Percentiles rank a stretch among this genome's conserved stretches.
Conservation (phyloP, 2,797 vertebrate genomes). For the Aeoliscus strigatus region DNA sequence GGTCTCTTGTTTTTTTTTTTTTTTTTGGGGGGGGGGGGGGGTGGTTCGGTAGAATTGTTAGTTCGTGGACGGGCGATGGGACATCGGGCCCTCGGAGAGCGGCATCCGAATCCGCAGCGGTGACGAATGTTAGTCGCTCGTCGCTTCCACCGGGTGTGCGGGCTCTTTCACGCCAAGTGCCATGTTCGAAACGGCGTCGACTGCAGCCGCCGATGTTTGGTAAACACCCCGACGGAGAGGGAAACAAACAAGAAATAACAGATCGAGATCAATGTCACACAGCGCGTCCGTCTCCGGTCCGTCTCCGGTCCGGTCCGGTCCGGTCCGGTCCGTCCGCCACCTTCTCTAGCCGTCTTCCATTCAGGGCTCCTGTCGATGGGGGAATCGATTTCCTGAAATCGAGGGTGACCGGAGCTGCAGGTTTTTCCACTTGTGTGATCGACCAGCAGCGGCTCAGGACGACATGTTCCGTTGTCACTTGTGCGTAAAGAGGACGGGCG, state of each 20-base stretch:
- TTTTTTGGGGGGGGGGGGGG: too few relatives aligned
- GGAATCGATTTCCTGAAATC: constrained; percentile 58
- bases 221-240: constrained; percentile 27
- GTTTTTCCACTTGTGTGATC: neutral
- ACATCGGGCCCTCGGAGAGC: constrained; percentile 59
- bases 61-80: constrained; percentile 40
- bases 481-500: constrained; percentile 47
- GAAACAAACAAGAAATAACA: too few relatives aligned
- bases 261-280: constrained; percentile 23
- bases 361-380: constrained; percentile 51
- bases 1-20: constrained; percentile 31
- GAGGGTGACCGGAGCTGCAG: constrained; percentile 17
- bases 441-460: constrained; percentile 14
- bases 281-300: constrained; percentile 27
- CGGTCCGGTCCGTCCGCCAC: too few relatives aligned
- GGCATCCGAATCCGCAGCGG: constrained; percentile 75
- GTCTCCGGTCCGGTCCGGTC: too few relatives aligned
- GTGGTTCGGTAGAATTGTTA: too few relatives aligned
- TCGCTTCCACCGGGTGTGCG: constrained; percentile 48
- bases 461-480: constrained; percentile 39
- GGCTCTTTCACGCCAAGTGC: constrained; percentile 48
- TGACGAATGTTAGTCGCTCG: constrained; percentile 49
- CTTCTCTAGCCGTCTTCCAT: constrained; percentile 65
- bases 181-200: constrained; percentile 52
- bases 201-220: constrained; percentile 45